Conservation (phyloP, 37 sponge, comb jelly and placozoan genomes). For the Beroe ovata region DNA sequence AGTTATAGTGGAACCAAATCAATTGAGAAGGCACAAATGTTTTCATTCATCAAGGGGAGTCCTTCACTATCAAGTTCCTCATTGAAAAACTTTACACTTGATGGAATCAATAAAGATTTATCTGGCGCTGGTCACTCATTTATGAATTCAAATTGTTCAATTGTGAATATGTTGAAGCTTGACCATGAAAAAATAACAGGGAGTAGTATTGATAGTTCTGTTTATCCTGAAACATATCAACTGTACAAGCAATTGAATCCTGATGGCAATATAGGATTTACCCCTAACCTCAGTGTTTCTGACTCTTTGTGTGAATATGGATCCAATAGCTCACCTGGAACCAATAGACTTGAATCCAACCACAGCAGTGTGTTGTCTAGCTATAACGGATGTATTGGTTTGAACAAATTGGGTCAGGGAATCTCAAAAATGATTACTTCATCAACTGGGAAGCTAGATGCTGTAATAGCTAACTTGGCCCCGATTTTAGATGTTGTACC, state of each 20-base stretch:
- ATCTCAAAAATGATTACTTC: no score
- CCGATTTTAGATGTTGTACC: neutral
- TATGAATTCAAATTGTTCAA: neutral
- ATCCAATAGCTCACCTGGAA: neutral
- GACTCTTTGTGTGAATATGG: neutral
- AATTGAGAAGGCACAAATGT: constrained; percentile 27
- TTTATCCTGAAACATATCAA: constrained; percentile 52
- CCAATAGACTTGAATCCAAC: neutral
- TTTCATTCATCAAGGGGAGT: neutral
- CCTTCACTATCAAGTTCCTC: neutral
- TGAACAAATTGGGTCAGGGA: no score
- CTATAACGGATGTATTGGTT: neutral
- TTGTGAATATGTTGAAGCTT: neutral
- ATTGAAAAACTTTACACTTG: neutral
- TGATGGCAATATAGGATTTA: neutral
- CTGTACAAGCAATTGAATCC: constrained; percentile 45
- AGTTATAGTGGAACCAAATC: constrained; percentile 13
- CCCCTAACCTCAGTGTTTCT: neutral
- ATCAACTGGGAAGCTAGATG: neutral
- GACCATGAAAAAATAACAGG: neutral
- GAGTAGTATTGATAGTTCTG: constrained; percentile 52
- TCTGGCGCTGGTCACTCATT: neutral
- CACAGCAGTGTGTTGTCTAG: neutral
- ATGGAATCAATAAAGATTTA: neutral
- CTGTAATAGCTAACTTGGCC: neutral